phyloP scores from a whole-genome alignment of 2,113 vertebrate species.

The Tretioscincus oriximinensis region DNA sequence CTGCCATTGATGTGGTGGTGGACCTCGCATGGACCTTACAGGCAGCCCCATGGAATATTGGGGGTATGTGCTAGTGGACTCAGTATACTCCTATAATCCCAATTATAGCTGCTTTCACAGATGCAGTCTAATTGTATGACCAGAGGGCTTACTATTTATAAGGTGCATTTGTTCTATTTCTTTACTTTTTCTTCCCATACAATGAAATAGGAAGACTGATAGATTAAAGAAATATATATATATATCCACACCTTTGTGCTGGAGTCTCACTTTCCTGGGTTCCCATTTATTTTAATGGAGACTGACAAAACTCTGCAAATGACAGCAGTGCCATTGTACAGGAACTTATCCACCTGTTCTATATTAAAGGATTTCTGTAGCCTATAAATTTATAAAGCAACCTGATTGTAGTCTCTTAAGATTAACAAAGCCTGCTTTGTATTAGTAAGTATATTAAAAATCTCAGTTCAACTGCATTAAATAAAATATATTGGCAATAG shows the following conservation, averaged over 20 bases:
- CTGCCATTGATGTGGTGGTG: no score
- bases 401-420: constrained; percentile 11
- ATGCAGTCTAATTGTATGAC: no score
- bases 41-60: no score
- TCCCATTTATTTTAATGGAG: background rate
- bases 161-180: no score
- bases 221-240: no score
- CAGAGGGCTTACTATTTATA: no score
- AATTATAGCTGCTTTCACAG: no score
- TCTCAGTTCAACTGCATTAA: constrained; percentile 41
- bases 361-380: constrained; percentile 26
- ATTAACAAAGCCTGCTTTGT: constrained; percentile 49
- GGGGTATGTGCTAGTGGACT: no score
- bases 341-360: constrained; percentile 26
- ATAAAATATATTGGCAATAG: constrained; percentile 43
- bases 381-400: background rate
- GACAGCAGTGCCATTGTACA: constrained; percentile 8
- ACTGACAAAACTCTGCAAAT: background rate
- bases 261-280: background rate
- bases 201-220: no score
- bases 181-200: no score
- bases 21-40: no score
- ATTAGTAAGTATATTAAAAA: constrained; percentile 39
- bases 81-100: no score
- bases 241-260: background rate